Conservation (phyloP, 2,113 vertebrate species). For the Albula goreensis region DNA sequence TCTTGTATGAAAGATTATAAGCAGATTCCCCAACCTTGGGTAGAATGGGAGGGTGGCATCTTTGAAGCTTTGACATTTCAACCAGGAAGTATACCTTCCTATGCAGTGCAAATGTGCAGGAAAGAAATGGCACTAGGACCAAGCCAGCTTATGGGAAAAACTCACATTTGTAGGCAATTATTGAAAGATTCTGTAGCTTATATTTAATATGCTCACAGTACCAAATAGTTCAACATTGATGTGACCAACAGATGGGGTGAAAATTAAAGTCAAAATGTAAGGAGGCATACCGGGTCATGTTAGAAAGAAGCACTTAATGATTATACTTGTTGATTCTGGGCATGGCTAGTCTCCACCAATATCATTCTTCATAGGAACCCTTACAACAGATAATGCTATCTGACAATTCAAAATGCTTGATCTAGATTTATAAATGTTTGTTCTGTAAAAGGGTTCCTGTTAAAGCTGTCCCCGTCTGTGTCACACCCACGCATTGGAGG, state of each 20-base stretch:
- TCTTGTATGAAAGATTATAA: background rate
- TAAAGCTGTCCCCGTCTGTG: background rate
- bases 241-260: too few relatives aligned
- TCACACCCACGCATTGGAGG: too few relatives aligned
- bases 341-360: background rate
- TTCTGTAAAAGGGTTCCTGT: background rate
- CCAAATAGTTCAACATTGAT: too few relatives aligned
- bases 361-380: background rate
- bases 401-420: background rate
- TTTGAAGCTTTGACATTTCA: background rate
- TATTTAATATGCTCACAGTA: too few relatives aligned
- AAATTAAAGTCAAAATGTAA: too few relatives aligned
- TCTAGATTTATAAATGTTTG: background rate
- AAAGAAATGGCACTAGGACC: too few relatives aligned
- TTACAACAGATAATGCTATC: background rate
- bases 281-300: too few relatives aligned
- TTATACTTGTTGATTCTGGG: too few relatives aligned
- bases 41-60: background rate
- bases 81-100: background rate
- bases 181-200: too few relatives aligned
- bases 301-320: too few relatives aligned
- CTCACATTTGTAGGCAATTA: too few relatives aligned
- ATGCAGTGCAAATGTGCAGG: background rate
- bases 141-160: too few relatives aligned
- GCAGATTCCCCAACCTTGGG: background rate